phyloP scores from a whole-genome alignment of 2,113 vertebrate species.

The Geococcyx californianus region DNA sequence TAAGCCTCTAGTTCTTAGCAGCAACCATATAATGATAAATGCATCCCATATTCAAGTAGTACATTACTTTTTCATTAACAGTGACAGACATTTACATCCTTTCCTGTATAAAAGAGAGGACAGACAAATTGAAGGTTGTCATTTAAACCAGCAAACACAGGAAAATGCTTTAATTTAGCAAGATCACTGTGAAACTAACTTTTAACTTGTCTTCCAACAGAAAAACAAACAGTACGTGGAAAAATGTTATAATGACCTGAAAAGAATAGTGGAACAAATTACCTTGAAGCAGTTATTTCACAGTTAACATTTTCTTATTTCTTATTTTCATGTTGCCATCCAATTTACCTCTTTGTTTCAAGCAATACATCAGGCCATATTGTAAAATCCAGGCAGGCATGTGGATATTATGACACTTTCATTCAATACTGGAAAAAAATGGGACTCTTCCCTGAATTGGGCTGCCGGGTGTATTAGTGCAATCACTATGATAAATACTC shows the following conservation, averaged over 20 bases:
- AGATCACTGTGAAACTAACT: neutral
- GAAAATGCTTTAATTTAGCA: neutral
- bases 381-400: constrained; percentile 1
- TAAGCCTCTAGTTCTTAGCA: neutral
- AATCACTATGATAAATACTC: neutral
- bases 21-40: accelerated
- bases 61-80: neutral
- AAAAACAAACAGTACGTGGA: neutral
- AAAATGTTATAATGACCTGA: constrained; percentile 22
- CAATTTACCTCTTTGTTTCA: constrained; percentile 32
- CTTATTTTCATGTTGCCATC: neutral
- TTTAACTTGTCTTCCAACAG: neutral
- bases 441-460: neutral
- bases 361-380: neutral
- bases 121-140: constrained; percentile 16
- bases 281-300: constrained; percentile 29
- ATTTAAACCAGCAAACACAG: constrained; percentile 1
- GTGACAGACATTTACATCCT: neutral
- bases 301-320: constrained; percentile 7
- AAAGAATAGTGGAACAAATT: constrained; percentile 14
- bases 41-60: neutral
- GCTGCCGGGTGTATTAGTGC: neutral
- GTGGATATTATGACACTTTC: neutral
- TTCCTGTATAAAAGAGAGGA: neutral
- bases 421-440: neutral